Evolutionary conservation across 2,888 invertebrate genomes (phyloP).

Genomic region (Oscheius sp.): DNA sequence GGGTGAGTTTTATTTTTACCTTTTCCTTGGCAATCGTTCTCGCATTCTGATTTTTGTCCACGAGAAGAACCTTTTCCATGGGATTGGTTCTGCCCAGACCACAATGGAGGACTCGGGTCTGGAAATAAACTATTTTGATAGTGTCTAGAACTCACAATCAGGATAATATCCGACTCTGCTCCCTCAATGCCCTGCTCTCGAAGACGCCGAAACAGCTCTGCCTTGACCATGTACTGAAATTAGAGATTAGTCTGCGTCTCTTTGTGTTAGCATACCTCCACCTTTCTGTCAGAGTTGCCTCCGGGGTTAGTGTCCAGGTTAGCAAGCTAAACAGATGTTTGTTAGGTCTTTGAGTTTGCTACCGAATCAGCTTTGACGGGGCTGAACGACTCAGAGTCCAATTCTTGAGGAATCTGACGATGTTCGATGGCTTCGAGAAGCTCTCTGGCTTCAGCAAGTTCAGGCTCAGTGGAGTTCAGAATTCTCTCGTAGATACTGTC

Average conservation of each 20-base stretch:
- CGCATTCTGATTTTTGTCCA: slow-evolving; percentile 13
- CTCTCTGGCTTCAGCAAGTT: slow-evolving; percentile 22
- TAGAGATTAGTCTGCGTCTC: background rate
- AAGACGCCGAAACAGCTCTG: background rate
- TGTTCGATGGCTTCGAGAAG: slow-evolving; percentile 14
- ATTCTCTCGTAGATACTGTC: slow-evolving; percentile 42
- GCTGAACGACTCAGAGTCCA: slow-evolving; percentile 19
- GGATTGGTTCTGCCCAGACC: slow-evolving; percentile 24
- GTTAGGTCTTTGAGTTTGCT: background rate
- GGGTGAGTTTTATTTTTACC: background rate
- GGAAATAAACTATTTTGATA: background rate
- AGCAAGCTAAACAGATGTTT: no score
- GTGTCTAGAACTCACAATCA: background rate
- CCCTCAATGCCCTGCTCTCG: background rate
- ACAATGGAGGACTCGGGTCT: slow-evolving; percentile 16
- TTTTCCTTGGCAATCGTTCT: background rate
- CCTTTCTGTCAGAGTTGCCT: background rate
- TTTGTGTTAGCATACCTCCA: slow-evolving; percentile 1
- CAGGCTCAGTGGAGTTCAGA: background rate
- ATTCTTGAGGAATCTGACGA: slow-evolving; percentile 11
- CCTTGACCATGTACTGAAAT: slow-evolving; percentile 9
- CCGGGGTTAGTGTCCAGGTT: no score
- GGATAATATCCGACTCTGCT: slow-evolving; percentile 17
- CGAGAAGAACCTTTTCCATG: slow-evolving; percentile 19
- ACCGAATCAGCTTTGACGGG: slow-evolving; percentile 25